Percentiles rank a stretch among this genome's conserved stretches.
phyloP scores from a whole-genome alignment of 2,888 invertebrate species.

The Allygus modestus region DNA sequence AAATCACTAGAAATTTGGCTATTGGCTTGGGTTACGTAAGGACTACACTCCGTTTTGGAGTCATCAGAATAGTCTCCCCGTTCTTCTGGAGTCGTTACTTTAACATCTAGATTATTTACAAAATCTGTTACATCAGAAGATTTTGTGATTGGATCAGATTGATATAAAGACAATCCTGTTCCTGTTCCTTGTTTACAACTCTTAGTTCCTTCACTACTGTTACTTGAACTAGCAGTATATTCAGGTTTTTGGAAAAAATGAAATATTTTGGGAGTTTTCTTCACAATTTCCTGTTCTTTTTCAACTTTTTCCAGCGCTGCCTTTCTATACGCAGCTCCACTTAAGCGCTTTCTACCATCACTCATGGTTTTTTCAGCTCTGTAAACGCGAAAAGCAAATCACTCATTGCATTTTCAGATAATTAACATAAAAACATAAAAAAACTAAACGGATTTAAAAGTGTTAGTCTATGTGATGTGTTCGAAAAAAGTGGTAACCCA shows the following conservation, averaged over 20 bases:
- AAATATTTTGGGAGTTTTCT: neutral
- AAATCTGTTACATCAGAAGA: neutral
- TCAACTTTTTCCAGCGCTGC: neutral
- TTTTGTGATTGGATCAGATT: neutral
- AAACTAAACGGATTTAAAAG: too few relatives aligned
- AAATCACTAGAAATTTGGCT: too few relatives aligned
- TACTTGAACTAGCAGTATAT: neutral
- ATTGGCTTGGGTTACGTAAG: too few relatives aligned
- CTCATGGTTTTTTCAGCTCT: conserved; percentile 39
- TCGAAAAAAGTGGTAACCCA: too few relatives aligned
- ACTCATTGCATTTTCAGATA: too few relatives aligned
- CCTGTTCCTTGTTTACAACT: neutral
- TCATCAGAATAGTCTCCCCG: too few relatives aligned
- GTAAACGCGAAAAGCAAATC: too few relatives aligned
- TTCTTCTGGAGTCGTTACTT: too few relatives aligned
- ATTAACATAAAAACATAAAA: too few relatives aligned
- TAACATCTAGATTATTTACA: too few relatives aligned
- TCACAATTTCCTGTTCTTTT: neutral
- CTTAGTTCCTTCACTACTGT: neutral
- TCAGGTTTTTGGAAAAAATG: neutral
- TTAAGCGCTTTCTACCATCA: conserved; percentile 22
- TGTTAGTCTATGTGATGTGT: too few relatives aligned
- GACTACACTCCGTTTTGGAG: too few relatives aligned
- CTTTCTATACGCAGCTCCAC: conserved; percentile 16
- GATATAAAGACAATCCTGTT: neutral